Percentiles rank a stretch among this genome's conserved stretches.
Conservation (phyloP, 1,140 invertebrate species). For the Meloidogyne chitwoodi region DNA sequence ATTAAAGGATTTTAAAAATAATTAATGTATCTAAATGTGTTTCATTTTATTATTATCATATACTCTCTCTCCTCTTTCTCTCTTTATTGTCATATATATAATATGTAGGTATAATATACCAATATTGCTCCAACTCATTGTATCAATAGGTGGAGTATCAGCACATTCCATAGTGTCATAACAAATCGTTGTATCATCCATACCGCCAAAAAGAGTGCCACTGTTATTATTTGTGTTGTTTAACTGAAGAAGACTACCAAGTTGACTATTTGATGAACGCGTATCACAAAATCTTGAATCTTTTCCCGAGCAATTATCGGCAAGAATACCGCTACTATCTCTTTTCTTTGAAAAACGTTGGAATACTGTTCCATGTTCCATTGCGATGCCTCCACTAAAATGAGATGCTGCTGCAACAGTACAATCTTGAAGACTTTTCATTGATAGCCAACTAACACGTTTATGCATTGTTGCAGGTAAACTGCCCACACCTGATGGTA, state of each 20-base stretch:
- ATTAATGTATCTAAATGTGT: not conserved
- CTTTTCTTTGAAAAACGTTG: not conserved
- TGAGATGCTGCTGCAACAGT: constrained; percentile 28
- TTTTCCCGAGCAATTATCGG: not conserved
- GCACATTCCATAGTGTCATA: constrained; percentile 47
- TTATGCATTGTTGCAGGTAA: constrained; percentile 35
- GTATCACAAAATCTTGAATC: constrained; percentile 8
- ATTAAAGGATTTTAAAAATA: constrained; percentile 1
- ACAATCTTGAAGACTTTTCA: constrained; percentile 54
- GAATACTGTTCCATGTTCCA: not conserved
- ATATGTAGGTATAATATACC: constrained; percentile 32
- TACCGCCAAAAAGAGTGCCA: not conserved
- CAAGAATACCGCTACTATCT: not conserved
- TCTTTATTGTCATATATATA: not conserved
- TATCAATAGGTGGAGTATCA: constrained; percentile 58
- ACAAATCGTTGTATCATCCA: constrained; percentile 11
- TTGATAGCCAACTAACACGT: constrained; percentile 56
- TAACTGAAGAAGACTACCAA: constrained; percentile 47
- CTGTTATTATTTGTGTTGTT: constrained; percentile 24
- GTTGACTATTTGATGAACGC: constrained; percentile 44
- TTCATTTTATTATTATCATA: not conserved
- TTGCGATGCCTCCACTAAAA: not conserved
- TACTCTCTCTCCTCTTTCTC: too few species aligned
- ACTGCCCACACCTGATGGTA: not conserved
- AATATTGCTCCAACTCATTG: constrained; percentile 53